phyloP scores from a whole-genome alignment of 2,113 vertebrate genomes.

The Gobius niger region DNA sequence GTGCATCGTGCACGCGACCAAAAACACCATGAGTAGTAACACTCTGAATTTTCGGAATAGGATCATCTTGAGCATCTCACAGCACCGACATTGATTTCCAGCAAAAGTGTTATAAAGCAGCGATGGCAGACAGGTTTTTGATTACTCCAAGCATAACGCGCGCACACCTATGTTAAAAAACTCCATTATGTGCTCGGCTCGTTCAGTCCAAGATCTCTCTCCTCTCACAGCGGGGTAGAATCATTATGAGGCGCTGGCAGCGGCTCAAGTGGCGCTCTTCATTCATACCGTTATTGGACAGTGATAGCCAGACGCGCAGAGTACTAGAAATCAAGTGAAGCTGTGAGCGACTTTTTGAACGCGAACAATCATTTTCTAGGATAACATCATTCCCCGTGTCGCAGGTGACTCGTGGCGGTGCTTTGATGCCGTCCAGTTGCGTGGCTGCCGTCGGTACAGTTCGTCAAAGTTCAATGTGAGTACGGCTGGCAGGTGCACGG shows the following conservation, averaged over 20 bases:
- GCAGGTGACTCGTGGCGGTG: conserved; percentile 46
- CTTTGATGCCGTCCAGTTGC: conserved; percentile 36
- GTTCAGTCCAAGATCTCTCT: conserved; percentile 25
- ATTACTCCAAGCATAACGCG: conserved; percentile 47
- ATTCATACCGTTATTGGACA: conserved; percentile 39
- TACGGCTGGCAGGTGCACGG: conserved; percentile 68
- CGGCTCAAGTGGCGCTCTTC: conserved; percentile 31
- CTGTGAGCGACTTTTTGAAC: conserved; percentile 20
- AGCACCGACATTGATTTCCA: conserved; percentile 44
- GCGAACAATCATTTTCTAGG: neutral
- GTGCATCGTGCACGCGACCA: conserved; percentile 92
- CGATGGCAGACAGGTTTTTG: conserved; percentile 33
- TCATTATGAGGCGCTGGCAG: conserved; percentile 36
- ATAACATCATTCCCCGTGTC: neutral
- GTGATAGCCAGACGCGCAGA: conserved; percentile 28
- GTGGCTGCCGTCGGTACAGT: conserved; percentile 14
- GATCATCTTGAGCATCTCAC: conserved; percentile 80
- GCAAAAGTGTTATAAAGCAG: conserved; percentile 31
- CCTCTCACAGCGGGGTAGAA: conserved; percentile 46
- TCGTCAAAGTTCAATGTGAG: conserved; percentile 32
- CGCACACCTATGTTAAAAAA: conserved; percentile 28
- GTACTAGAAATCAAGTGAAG: conserved; percentile 21
- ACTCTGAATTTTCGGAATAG: conserved; percentile 89
- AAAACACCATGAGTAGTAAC: conserved; percentile 86
- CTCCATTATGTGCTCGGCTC: conserved; percentile 38